Percentiles rank a stretch among this genome's conserved stretches.
Evolutionary conservation across 2,113 vertebrate genomes (phyloP).

Genomic region (Nerophis ophidion): DNA sequence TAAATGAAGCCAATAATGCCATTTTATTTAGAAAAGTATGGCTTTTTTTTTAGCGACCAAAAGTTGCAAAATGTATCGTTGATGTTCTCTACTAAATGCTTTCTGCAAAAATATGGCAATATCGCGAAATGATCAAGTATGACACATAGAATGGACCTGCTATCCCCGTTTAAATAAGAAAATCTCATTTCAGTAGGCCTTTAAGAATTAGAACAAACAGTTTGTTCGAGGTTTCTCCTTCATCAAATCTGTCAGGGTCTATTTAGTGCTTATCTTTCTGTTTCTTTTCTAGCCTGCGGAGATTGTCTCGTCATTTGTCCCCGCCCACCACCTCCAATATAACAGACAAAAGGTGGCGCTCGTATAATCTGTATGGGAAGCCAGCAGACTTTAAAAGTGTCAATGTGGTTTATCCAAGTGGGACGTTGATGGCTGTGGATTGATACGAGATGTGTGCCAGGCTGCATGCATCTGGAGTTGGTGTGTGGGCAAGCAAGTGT

Average conservation of each 20-base stretch:
- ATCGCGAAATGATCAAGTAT: no score
- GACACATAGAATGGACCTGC: no score
- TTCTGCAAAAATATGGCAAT: no score
- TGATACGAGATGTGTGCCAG: conserved; percentile 3
- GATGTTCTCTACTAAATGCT: no score
- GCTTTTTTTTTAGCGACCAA: no score
- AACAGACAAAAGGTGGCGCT: not conserved
- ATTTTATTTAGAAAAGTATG: no score
- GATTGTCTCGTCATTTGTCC: conserved; percentile 43
- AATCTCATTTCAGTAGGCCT: no score
- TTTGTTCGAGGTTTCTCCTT: conserved; percentile 27
- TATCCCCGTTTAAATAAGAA: no score
- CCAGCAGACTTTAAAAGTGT: conserved; percentile 56
- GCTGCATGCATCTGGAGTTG: conserved; percentile 22
- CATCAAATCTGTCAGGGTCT: conserved; percentile 32
- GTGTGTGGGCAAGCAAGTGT: conserved; percentile 12
- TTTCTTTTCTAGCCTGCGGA: conserved; percentile 31
- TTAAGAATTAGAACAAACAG: not conserved
- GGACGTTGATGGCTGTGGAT: conserved; percentile 2
- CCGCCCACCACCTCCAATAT: conserved; percentile 7
- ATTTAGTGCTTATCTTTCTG: conserved; percentile 6
- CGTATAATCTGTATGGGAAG: conserved; percentile 35
- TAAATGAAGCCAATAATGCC: no score
- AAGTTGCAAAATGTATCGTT: no score
- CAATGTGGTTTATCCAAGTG: conserved; percentile 54